These are phyloP conservation scores for Clusia tigrina DNA, from an alignment of 2,888 invertebrate species.

Conservation along the genomic window DNA sequence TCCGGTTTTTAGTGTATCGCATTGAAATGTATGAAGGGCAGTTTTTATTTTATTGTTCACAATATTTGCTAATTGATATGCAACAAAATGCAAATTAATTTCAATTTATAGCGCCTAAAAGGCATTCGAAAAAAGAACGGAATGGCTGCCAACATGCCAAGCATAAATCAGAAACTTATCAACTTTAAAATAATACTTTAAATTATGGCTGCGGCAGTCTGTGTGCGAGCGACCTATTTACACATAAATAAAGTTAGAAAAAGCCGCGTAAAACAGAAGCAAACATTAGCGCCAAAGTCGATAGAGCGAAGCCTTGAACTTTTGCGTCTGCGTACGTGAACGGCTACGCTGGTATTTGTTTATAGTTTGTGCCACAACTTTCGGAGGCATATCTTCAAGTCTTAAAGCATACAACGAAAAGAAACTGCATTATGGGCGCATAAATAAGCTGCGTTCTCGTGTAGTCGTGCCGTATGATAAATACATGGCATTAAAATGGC, in stretches of 20 bases:
- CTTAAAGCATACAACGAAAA: too few species aligned
- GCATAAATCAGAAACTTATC: background rate
- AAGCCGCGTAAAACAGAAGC: too few species aligned
- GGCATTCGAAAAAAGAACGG: background rate
- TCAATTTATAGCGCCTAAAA: background rate
- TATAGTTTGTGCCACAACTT: too few species aligned
- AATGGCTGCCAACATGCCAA: background rate
- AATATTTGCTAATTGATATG: too few species aligned
- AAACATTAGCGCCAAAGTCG: too few species aligned
- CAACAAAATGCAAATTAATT: background rate
- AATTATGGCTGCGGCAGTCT: background rate
- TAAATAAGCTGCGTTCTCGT: background rate
- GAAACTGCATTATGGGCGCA: too few species aligned
- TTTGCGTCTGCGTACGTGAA: background rate
- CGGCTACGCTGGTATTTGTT: too few species aligned
- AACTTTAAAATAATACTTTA: background rate
- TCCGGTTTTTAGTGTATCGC: too few species aligned
- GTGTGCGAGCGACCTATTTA: background rate
- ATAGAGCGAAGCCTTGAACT: background rate
- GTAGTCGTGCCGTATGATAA: background rate
- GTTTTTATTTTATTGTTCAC: too few species aligned
- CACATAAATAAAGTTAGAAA: slow-evolving; percentile 3
- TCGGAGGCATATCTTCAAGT: too few species aligned
- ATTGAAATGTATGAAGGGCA: too few species aligned
- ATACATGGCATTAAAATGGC: background rate